Percentiles rank a stretch among this genome's conserved stretches.
Conservation (phyloP, 2,888 invertebrate species). For the Galerucella nymphaeae region DNA sequence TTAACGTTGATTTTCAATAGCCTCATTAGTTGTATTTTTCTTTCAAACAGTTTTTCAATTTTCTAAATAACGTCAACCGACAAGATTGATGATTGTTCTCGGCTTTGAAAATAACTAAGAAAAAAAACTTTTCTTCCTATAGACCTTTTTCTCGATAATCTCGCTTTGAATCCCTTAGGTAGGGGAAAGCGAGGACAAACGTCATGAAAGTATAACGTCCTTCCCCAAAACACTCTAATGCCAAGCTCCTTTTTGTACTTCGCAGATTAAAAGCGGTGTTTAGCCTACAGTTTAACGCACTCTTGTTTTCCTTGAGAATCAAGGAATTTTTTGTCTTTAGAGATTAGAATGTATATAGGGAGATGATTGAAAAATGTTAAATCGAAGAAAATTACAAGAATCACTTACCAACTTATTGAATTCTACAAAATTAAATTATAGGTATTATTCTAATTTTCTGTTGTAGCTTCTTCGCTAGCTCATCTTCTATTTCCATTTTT, state of each 20-base stretch:
- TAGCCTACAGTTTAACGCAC: slow-evolving; percentile 1
- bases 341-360: not conserved
- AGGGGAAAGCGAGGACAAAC: slow-evolving; percentile 15
- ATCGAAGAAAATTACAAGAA: not conserved
- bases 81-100: slow-evolving; percentile 40
- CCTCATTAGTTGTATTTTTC: slow-evolving; percentile 34
- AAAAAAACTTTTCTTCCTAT: slow-evolving; percentile 25
- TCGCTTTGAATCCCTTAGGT: slow-evolving; percentile 31
- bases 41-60: slow-evolving; percentile 32
- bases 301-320: not conserved
- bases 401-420: too few species aligned
- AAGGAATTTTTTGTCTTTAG: not conserved
- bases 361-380: not conserved
- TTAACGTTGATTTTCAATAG: slow-evolving; percentile 28
- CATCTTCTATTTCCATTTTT: too few species aligned
- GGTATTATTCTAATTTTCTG: too few species aligned
- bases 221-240: slow-evolving; percentile 10
- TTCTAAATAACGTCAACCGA: slow-evolving; percentile 30
- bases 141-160: slow-evolving; percentile 34
- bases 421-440: too few species aligned
- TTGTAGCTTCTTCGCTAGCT: too few species aligned
- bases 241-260: slow-evolving; percentile 2
- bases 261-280: slow-evolving; percentile 2
- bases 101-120: slow-evolving; percentile 30
- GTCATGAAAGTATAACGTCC: slow-evolving; percentile 1